Percentiles rank a stretch among this genome's conserved stretches.
Conservation (phyloP, 2,113 vertebrate species). For the Callipepla californica region DNA sequence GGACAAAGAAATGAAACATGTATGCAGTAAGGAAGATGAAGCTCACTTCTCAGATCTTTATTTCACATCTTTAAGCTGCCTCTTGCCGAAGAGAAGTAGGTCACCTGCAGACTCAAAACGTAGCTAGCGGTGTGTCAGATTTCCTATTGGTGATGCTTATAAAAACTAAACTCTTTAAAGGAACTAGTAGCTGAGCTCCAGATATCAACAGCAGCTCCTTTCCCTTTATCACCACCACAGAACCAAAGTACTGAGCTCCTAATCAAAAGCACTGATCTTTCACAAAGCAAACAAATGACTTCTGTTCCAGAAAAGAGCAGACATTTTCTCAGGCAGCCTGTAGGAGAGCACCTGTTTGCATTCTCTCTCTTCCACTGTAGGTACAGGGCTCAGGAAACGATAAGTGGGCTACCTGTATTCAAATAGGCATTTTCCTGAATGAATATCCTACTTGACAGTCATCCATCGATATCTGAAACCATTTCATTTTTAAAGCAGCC, state of each 20-base stretch:
- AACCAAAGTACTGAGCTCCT: neutral
- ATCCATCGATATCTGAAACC: neutral
- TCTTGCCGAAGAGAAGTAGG: neutral
- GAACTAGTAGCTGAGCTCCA: neutral
- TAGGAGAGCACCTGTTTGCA: neutral
- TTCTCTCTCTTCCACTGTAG: neutral
- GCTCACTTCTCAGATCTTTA: rapidly evolving
- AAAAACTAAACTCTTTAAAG: neutral
- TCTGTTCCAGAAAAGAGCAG: neutral
- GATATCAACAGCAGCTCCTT: neutral
- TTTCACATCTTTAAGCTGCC: neutral
- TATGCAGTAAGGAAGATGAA: neutral
- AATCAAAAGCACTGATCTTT: neutral
- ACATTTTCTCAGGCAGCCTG: neutral
- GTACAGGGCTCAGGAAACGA: neutral
- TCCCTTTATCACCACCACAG: neutral
- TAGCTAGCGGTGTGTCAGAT: neutral
- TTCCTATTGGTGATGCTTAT: neutral
- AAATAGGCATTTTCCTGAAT: neutral
- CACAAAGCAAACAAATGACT: neutral
- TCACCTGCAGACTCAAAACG: neutral
- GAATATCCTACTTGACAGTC: neutral
- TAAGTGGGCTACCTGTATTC: neutral
- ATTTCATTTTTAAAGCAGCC: constrained; percentile 6
- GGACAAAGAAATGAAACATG: neutral